Percentiles rank a stretch among this genome's conserved stretches.
Evolutionary conservation across 2,888 invertebrate species (phyloP).

Genomic region (Dendrolimus houi): DNA sequence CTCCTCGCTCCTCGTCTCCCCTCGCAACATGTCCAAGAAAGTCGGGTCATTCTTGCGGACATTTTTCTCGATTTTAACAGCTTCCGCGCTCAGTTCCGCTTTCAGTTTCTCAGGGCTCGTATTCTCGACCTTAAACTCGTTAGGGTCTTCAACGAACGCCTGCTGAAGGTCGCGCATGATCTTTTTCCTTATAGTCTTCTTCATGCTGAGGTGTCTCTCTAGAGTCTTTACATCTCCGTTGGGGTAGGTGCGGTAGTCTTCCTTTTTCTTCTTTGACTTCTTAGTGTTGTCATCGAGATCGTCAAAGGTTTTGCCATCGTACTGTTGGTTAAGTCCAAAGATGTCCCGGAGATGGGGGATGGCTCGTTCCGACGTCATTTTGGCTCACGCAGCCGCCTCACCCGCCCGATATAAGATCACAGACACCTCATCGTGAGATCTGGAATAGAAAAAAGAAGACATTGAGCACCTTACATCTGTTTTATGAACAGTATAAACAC

Average conservation of each 20-base stretch:
- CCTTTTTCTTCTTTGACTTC: slow-evolving; percentile 79
- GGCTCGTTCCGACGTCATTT: slow-evolving; percentile 83
- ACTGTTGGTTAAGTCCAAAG: slow-evolving; percentile 78
- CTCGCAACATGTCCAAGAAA: slow-evolving; percentile 81
- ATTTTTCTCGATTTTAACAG: slow-evolving; percentile 78
- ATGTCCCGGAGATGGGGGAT: slow-evolving; percentile 87
- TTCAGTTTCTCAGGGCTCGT: slow-evolving; percentile 81
- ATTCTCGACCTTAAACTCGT: slow-evolving; percentile 82
- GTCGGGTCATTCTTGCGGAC: slow-evolving; percentile 76
- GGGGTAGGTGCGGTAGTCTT: slow-evolving; percentile 80
- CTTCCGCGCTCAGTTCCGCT: slow-evolving; percentile 80
- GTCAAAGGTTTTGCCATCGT: slow-evolving; percentile 61
- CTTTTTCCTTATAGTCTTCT: slow-evolving; percentile 90
- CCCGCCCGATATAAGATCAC: slow-evolving; percentile 30
- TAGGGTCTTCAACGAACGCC: slow-evolving; percentile 83
- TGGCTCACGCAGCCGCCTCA: slow-evolving; percentile 37
- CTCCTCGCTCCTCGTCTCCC: slow-evolving; percentile 70
- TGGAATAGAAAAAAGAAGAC: slow-evolving; percentile 40
- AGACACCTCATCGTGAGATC: slow-evolving; percentile 61
- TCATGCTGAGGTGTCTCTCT: slow-evolving; percentile 90
- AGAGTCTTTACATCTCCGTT: slow-evolving; percentile 84
- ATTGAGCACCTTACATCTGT: slow-evolving; percentile 7
- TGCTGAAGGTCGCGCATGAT: slow-evolving; percentile 90
- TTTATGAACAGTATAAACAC: background rate
- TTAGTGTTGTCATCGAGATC: slow-evolving; percentile 73